Conservation (phyloP, 2,797 vertebrate genomes). For the Triplophysa bombifrons region DNA sequence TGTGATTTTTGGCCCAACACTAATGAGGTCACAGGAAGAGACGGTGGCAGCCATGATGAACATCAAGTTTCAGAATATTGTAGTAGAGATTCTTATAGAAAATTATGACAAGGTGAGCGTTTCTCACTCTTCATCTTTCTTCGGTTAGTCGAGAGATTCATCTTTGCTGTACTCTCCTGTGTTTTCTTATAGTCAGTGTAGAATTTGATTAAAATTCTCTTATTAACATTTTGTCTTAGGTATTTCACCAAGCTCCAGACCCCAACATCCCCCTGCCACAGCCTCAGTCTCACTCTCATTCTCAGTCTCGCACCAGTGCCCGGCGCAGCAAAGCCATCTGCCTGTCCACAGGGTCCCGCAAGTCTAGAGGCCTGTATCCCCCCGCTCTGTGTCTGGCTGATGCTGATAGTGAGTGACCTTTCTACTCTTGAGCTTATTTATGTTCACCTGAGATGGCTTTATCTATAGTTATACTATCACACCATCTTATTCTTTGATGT, state of each 20-base stretch:
- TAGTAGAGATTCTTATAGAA: conserved; percentile 97
- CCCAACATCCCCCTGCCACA: conserved; percentile 89
- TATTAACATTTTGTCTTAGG: conserved; percentile 71
- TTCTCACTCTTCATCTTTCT: not conserved
- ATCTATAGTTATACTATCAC: no score
- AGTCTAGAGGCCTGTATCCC: conserved; percentile 86
- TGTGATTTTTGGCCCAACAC: conserved; percentile 95
- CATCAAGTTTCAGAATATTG: conserved; percentile 99
- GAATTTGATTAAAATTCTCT: not conserved
- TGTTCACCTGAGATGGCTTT: not conserved
- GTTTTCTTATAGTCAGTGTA: not conserved
- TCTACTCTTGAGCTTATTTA: not conserved
- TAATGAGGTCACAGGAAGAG: conserved; percentile 98
- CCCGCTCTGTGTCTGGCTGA: conserved; percentile 90
- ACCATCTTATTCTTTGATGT: no score
- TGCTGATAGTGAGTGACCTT: conserved; percentile 89
- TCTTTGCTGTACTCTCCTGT: not conserved
- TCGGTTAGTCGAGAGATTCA: not conserved
- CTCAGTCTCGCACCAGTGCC: conserved; percentile 80
- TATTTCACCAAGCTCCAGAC: conserved; percentile 92
- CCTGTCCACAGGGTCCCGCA: conserved; percentile 90
- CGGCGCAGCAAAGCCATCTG: conserved; percentile 91
- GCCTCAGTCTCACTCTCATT: conserved; percentile 70
- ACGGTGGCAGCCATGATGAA: conserved; percentile 99
- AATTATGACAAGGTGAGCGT: conserved; percentile 73